phyloP scores from a whole-genome alignment of 2,888 invertebrate species.

The Imbricaverruca yamaguchii region DNA sequence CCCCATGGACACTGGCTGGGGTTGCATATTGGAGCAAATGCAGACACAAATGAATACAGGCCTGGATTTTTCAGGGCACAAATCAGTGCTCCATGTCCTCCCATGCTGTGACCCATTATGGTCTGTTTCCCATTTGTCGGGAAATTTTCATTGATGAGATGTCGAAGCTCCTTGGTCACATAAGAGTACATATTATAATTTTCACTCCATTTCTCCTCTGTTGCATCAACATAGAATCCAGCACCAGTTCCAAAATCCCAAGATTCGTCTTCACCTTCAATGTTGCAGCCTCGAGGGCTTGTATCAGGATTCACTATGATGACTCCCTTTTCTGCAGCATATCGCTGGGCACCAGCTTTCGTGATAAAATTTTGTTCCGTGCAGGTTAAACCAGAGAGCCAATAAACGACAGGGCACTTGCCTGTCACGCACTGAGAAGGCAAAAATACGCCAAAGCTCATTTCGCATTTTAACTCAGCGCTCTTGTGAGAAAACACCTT shows the following conservation, averaged over 20 bases:
- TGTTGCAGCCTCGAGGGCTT: conserved; percentile 80
- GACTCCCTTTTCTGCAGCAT: conserved; percentile 76
- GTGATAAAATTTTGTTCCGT: conserved; percentile 91
- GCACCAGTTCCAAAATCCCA: conserved; percentile 95
- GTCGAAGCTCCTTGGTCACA: conserved; percentile 75
- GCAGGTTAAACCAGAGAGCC: conserved; percentile 85
- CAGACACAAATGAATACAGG: conserved; percentile 74
- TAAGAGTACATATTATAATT: conserved; percentile 95
- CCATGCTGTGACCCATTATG: conserved; percentile 68
- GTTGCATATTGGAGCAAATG: conserved; percentile 91
- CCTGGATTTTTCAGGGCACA: conserved; percentile 85
- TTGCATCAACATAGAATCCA: conserved; percentile 92
- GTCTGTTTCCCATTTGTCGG: conserved; percentile 38
- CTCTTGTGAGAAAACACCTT: conserved; percentile 68
- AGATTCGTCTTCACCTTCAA: conserved; percentile 81
- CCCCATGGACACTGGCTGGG: conserved; percentile 83
- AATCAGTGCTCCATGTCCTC: conserved; percentile 91
- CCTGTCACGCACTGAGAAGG: conserved; percentile 61
- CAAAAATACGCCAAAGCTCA: conserved; percentile 87
- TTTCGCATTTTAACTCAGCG: conserved; percentile 56
- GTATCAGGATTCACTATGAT: conserved; percentile 92
- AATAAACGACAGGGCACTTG: conserved; percentile 68
- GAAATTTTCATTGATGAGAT: conserved; percentile 67
- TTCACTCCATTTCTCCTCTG: conserved; percentile 79
- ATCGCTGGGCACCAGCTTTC: conserved; percentile 89